These are phyloP conservation scores for Podilymbus podiceps DNA, from an alignment of 2,113 vertebrate species.

Conservation along the genomic window DNA sequence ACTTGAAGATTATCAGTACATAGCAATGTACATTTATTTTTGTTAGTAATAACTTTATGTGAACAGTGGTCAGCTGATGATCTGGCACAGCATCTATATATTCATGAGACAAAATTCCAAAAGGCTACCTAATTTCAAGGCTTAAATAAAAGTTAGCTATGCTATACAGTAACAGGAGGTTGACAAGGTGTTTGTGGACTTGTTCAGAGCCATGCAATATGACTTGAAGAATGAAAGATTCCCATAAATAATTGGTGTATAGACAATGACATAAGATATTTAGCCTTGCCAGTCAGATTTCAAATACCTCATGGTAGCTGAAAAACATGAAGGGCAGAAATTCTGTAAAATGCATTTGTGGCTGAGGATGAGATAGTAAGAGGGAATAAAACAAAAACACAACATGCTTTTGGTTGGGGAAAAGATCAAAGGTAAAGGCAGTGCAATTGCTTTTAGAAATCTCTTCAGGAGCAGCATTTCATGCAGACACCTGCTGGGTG, in stretches of 20 bases:
- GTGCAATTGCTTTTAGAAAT: constrained; percentile 23
- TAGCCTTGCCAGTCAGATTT: background rate
- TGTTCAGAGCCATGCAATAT: background rate
- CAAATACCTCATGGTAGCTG: background rate
- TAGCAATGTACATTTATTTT: background rate
- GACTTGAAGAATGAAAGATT: background rate
- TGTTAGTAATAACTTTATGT: background rate
- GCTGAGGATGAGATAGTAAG: background rate
- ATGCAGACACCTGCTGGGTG: constrained; percentile 15
- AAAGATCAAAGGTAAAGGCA: constrained; percentile 48
- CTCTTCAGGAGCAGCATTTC: constrained; percentile 35
- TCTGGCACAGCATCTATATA: background rate
- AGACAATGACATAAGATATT: background rate
- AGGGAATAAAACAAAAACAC: background rate
- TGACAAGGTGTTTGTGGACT: background rate
- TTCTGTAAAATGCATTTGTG: background rate
- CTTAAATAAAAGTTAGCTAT: background rate
- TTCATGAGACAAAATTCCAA: background rate
- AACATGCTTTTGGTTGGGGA: background rate
- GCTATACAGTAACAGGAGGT: background rate
- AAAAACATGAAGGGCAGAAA: background rate
- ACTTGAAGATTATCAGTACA: background rate
- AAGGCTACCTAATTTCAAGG: background rate
- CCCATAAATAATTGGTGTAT: background rate
- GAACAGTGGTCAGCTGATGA: background rate